Evolutionary conservation across 1,140 invertebrate species (phyloP), one percentile per base, ranked within the genome.

Genomic region (Drosophila truncata): DNA sequence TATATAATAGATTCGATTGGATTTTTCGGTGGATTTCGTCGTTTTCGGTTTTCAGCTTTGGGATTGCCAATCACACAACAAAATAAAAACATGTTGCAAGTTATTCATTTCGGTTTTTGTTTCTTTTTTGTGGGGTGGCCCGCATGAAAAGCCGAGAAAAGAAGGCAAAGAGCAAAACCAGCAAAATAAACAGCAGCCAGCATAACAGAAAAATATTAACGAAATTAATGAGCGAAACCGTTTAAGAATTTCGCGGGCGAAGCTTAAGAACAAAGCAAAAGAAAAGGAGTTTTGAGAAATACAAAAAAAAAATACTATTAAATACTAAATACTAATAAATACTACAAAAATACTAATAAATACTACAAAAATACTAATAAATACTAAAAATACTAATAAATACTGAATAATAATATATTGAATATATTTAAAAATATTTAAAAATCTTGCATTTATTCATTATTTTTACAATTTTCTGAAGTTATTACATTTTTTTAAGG

Each of bases 1-100:
- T 87, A 87, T 87, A 87, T 87, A 87, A 87, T 87, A 87, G 84
- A 87, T 88, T 87, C 83, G 83, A 87, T 87, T 88, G 84, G 67
- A 80, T 83, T 81, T 67, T 69, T 71, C 49, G 44, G 61, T 76
- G 65, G 50, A 58, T 72, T 81, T 54, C 60, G 55, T 52, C 33
- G 33, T 55, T 55, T 55, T 55, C 20, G 33, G 52, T 55, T 55
- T 55, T 55, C 35, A 25, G 52, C 8, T 55, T 33, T 44, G 25
- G 52, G 57, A 65, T 86, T 87, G 75, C 75, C 82, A 82, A 86
- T 57, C 33, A 72, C 65, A 47, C 37, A 64, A 41, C 33, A 58
- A 44, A 57, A 42, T 60, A 54, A 65, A 61, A 65, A 60, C 41
- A 70, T 71, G 73, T 65, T 74, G 61, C 46, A 78, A 78, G 60